Base-by-base conservation (phyloP, 2,113 vertebrate species). In the Dunckerocampus dactyliophorus region DNA sequence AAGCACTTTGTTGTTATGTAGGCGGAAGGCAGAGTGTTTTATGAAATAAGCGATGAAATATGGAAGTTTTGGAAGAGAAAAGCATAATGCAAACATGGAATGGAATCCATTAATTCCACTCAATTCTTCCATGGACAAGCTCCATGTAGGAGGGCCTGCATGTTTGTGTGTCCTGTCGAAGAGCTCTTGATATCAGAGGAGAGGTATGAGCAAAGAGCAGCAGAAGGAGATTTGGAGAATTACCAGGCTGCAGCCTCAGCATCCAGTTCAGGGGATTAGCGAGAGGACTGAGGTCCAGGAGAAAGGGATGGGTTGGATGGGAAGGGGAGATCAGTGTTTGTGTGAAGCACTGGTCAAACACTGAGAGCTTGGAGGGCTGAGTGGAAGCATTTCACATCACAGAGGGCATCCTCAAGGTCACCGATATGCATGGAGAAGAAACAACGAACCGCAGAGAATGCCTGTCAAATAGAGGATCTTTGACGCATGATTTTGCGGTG, bases 231-330 rank as follows among this genome's bases (percentile, higher is more conserved):
- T 88, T 90, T 88, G 80, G 74, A 82, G 82, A 87, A 87, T 88
- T 82, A 90, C 77, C 63, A 47, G 79, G 81, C 71, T 87, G 81
- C 84, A 77, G 79, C 80, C 74, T 85, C 83, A 82, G 88, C 88
- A 88, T 88, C 34, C 46, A 83, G 81, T 83, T 71, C 79, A 74
- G 68, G 59, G 86, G 87, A 90, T 90, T 90, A 90, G 80, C 78
- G 71, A 20, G 1, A 47, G 61, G 59, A 80, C 78, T 47, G 42
- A 58, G 71, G 74, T 82, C 74, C 65, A 67, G 71, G 74, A 76
- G 67, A 71, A 64, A 80, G 73, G 79, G 81, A 78, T 83, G 82
- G 16, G 51, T 11, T 19, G 34, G 34, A 20, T 13, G 39, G 13
- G 39, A 64, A 63, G 48, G 77, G 76, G 54, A 62, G 72, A 75